These are phyloP conservation scores for Paramormyrops hopkinsi DNA, from an alignment of 2,797 vertebrate genomes.

Conservation along the genomic window DNA sequence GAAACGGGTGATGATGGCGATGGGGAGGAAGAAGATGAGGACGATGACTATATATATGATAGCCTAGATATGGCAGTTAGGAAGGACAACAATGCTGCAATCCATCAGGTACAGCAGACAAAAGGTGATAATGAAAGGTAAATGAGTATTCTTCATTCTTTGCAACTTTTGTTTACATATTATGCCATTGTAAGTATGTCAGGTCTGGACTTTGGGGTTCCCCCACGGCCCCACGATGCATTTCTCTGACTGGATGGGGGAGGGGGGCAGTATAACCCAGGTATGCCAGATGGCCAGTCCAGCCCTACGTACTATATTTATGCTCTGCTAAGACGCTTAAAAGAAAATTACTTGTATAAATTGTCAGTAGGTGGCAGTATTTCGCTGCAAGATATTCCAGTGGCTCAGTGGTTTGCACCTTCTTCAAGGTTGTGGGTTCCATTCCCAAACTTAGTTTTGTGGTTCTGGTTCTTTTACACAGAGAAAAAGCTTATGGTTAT, in stretches of 20 bases:
- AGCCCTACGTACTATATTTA: neutral
- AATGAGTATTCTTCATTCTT: neutral
- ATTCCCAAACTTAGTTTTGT: neutral
- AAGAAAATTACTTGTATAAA: neutral
- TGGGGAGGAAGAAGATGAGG: constrained; percentile 29
- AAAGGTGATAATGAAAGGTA: constrained; percentile 34
- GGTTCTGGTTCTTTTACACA: neutral
- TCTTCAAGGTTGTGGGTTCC: neutral
- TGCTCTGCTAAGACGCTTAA: neutral
- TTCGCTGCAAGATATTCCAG: neutral
- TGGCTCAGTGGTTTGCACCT: neutral
- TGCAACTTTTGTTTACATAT: neutral
- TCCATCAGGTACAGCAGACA: constrained; percentile 4
- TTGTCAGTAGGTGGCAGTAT: constrained; percentile 46
- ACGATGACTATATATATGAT: constrained; percentile 39
- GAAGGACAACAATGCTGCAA: constrained; percentile 15
- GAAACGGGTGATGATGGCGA: constrained; percentile 15
- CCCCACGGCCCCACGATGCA: no score
- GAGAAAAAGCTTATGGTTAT: neutral
- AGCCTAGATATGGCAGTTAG: constrained; percentile 51
- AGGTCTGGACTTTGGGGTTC: neutral
- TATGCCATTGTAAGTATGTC: neutral
- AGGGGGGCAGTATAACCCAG: neutral
- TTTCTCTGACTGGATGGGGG: neutral
- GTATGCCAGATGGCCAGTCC: neutral